Evolutionary conservation across 2,888 invertebrate species (phyloP), one percentile per base, ranked within the genome.

Genomic region (Nezara viridula): DNA sequence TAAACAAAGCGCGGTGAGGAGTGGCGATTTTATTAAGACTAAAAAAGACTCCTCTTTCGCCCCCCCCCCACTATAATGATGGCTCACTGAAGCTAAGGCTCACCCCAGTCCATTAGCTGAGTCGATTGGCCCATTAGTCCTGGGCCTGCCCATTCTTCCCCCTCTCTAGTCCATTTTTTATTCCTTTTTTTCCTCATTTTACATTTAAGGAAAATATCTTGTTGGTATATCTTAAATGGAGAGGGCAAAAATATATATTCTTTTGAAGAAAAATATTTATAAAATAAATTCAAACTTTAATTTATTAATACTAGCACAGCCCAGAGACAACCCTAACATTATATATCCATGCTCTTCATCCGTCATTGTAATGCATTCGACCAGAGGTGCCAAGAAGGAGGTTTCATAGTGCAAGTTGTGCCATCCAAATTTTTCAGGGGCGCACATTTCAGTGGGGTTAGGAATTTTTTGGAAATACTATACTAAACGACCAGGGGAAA

Each of bases 51-150:
- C 19, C 12, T 14, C 50, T 14, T 19, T 1, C n/a, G 24, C 24
- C 10, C 55, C 24, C 7, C 4, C 60, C 60, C 4, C 14, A 27
- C 27, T 60, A 14, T 27, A 27, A 27, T 27, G 27, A 60, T 16
- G 60, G 60, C 60, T 60, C 60, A 27, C 60, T 60, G 60, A 60
- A 16, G 27, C 60, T 27, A 27, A 60, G 27, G 55, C 27, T 27
- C 27, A 2, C 60, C 60, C 27, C 27, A 16, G 60, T 27, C 60
- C 60, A 60, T 60, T 60, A 60, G 60, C 60, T 27, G 27, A 60
- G 60, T 60, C 60, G 60, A 60, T 60, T 60, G 60, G 60, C 60
- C 60, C 60, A 27, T 60, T 60, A 60, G 60, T 60, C 60, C 27
- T 55, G n/a, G n/a, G 24, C 55, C 7, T 3, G 16, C 10, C 21